phyloP scores from a whole-genome alignment of 2,797 vertebrate genomes.

The Gastrophryne carolinensis region DNA sequence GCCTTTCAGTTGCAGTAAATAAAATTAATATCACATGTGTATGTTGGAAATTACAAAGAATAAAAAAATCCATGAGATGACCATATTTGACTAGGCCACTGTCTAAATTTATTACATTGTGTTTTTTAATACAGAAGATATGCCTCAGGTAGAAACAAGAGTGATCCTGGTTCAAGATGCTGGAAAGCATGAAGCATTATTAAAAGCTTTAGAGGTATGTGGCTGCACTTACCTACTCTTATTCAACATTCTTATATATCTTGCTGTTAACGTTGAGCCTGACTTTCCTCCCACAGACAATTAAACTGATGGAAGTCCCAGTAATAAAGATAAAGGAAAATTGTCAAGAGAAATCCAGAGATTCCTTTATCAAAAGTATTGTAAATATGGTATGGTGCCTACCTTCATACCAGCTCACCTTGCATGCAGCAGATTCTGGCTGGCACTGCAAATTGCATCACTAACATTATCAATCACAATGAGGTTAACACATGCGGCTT shows the following conservation, averaged over 20 bases:
- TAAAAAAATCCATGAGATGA: no score
- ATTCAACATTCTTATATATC: constrained; percentile 32
- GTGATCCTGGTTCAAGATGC: constrained; percentile 86
- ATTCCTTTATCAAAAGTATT: constrained; percentile 96
- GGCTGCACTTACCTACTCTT: neutral
- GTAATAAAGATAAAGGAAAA: constrained; percentile 96
- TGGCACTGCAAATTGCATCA: constrained; percentile 37
- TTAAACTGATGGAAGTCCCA: constrained; percentile 96
- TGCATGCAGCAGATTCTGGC: constrained; percentile 70
- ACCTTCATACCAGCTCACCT: constrained; percentile 57
- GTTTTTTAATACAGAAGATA: constrained; percentile 70
- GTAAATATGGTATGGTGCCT: constrained; percentile 90
- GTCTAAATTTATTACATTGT: neutral
- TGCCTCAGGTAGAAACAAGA: constrained; percentile 87
- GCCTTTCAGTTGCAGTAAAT: no score
- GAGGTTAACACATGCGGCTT: neutral
- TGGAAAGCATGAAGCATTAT: constrained; percentile 72
- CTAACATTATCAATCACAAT: neutral
- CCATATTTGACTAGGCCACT: no score
- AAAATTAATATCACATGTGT: no score
- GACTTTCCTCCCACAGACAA: constrained; percentile 79
- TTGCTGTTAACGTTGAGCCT: constrained; percentile 56
- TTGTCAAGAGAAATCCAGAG: constrained; percentile 79
- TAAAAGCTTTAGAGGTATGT: constrained; percentile 87
- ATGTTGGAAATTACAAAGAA: no score